These are phyloP conservation scores for Oreochromis mossambicus DNA, from an alignment of 2,797 vertebrate genomes.

Conservation along the genomic window DNA sequence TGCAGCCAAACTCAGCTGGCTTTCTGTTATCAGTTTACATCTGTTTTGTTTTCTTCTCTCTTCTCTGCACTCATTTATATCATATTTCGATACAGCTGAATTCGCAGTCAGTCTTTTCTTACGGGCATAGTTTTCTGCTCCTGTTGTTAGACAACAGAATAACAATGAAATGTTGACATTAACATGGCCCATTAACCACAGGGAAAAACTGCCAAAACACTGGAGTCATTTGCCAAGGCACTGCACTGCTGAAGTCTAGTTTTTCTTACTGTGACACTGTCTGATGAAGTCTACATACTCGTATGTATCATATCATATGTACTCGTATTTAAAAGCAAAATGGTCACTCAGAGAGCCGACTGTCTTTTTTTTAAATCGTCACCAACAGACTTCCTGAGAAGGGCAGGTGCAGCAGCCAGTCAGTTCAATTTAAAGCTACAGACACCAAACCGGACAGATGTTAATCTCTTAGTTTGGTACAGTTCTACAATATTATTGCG, in stretches of 20 bases:
- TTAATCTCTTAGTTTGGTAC: neutral
- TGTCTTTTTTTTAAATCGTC: neutral
- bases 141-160: neutral
- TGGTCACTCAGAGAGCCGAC: neutral
- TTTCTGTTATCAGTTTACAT: neutral
- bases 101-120: neutral
- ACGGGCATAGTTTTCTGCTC: neutral
- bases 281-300: neutral
- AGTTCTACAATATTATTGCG: neutral
- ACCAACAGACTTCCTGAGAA: neutral
- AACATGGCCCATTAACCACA: neutral
- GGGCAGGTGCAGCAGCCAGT: neutral
- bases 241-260: neutral
- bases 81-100: neutral
- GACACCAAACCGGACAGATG: neutral
- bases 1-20: neutral
- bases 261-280: neutral
- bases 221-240: neutral
- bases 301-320: neutral
- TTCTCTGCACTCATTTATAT: neutral
- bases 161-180: neutral
- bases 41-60: neutral
- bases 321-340: neutral
- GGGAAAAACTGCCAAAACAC: neutral
- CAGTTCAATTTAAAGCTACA: neutral